Conservation (phyloP, 2,113 vertebrate species). For the Zootoca vivipara region DNA sequence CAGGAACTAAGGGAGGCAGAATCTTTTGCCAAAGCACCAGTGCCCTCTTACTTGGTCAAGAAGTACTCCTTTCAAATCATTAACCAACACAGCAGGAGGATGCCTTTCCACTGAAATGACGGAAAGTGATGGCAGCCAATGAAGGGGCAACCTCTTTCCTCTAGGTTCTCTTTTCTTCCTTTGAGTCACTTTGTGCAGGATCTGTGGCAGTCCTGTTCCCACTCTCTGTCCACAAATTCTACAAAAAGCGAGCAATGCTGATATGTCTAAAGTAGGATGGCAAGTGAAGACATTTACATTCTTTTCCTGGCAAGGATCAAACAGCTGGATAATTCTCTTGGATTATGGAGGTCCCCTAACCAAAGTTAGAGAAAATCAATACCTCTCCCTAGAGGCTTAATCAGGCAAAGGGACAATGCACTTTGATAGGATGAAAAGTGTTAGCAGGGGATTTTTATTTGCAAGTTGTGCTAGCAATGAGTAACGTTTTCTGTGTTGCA, state of each 20-base stretch:
- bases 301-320: neutral
- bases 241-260: neutral
- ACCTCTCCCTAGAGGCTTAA: neutral
- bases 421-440: neutral
- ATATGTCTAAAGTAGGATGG: neutral
- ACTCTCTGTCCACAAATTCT: neutral
- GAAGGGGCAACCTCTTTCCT: no score
- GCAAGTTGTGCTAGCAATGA: neutral
- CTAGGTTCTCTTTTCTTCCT: neutral
- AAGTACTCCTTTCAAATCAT: neutral
- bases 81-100: neutral
- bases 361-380: neutral
- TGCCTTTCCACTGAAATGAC: neutral
- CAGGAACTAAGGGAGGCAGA: neutral
- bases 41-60: neutral
- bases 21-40: neutral
- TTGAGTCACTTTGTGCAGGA: neutral
- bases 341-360: neutral
- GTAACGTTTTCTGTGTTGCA: neutral
- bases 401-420: neutral
- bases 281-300: neutral
- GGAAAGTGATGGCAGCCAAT: neutral
- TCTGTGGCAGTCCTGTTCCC: neutral
- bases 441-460: neutral
- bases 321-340: neutral